Evolutionary conservation across 2,888 invertebrate species (phyloP).

Genomic region (Cerceris ruficornis): DNA sequence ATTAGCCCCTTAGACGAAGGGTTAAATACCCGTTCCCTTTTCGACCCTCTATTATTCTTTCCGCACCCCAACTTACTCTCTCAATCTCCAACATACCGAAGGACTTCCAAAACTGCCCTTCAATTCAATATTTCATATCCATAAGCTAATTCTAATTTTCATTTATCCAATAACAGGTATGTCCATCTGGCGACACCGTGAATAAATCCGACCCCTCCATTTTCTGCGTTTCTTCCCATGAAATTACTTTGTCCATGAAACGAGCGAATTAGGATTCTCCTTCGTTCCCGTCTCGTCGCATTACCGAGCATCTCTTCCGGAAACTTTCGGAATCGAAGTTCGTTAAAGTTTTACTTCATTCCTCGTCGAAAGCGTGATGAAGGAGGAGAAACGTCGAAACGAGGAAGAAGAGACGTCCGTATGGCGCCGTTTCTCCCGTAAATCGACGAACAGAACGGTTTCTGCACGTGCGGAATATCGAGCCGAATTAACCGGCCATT

Average conservation of each 20-base stretch:
- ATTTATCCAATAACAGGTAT: neutral
- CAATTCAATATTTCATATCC: too few relatives aligned
- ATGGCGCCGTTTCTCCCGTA: constrained; percentile 62
- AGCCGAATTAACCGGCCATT: constrained; percentile 20
- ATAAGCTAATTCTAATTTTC: neutral
- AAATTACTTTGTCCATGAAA: neutral
- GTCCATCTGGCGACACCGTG: neutral
- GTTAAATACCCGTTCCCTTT: too few relatives aligned
- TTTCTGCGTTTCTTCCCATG: neutral
- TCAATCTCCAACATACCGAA: too few relatives aligned
- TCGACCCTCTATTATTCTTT: too few relatives aligned
- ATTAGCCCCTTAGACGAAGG: too few relatives aligned
- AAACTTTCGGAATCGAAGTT: constrained; percentile 25
- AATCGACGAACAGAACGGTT: constrained; percentile 51
- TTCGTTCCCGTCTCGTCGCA: constrained; percentile 11
- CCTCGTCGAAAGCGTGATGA: neutral
- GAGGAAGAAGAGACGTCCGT: constrained; percentile 42
- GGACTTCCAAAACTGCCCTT: too few relatives aligned
- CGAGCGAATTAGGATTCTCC: constrained; percentile 16
- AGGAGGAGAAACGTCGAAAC: constrained; percentile 16
- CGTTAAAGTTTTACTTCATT: constrained; percentile 25
- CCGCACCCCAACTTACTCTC: too few relatives aligned
- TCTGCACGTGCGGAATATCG: constrained; percentile 23
- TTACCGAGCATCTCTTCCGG: constrained; percentile 23
- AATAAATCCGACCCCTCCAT: constrained; percentile 1